These are phyloP conservation scores for Euura saliciscinereae DNA, from an alignment of 1,140 invertebrate species.

Conservation along the genomic window DNA sequence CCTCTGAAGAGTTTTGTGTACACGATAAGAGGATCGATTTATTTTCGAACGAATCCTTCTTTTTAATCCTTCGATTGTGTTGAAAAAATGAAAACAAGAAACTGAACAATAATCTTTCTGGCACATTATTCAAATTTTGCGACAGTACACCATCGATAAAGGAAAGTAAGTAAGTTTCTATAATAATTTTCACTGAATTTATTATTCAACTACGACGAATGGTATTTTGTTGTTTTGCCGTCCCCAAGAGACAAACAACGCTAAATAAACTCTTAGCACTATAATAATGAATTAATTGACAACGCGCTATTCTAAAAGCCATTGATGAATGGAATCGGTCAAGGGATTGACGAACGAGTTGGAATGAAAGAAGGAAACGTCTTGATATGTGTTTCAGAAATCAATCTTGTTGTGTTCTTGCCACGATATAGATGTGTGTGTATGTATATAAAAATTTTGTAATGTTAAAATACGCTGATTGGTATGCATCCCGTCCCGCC, in stretches of 20 bases:
- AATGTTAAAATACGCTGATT: not conserved
- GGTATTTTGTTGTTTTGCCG: slow-evolving; percentile 59
- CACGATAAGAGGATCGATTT: too few species aligned
- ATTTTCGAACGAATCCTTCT: too few species aligned
- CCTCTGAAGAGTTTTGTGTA: not conserved
- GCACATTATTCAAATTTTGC: slow-evolving; percentile 2
- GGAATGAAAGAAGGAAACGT: slow-evolving; percentile 19
- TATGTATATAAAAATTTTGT: slow-evolving; percentile 6
- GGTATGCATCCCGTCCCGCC: not conserved
- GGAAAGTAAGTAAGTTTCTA: slow-evolving; percentile 10
- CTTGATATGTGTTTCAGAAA: slow-evolving; percentile 44
- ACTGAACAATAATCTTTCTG: slow-evolving; percentile 22
- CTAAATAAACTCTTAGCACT: not conserved
- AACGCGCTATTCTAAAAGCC: slow-evolving; percentile 3
- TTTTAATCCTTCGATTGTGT: too few species aligned
- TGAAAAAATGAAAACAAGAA: not conserved
- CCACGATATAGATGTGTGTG: not conserved
- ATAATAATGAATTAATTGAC: not conserved
- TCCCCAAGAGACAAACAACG: slow-evolving; percentile 37
- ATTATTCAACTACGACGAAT: slow-evolving; percentile 49
- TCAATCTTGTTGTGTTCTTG: slow-evolving; percentile 22
- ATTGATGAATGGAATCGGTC: not conserved
- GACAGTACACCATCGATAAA: slow-evolving; percentile 10
- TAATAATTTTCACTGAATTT: slow-evolving; percentile 30
- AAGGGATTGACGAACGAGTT: not conserved